Evolutionary conservation across 1,140 invertebrate species (phyloP).

Genomic region (Amyelois transitella): DNA sequence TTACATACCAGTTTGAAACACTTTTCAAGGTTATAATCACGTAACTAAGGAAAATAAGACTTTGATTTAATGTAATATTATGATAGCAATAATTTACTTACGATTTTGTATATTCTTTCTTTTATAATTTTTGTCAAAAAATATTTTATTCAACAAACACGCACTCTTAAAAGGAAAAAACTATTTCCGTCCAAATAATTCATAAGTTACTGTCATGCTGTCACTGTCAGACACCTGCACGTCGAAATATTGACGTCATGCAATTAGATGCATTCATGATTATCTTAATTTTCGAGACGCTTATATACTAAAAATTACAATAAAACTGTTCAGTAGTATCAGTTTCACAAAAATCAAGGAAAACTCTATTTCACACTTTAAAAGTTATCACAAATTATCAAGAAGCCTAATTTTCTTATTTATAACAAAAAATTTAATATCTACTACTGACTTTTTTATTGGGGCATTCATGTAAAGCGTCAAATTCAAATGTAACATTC

Average conservation of each 20-base stretch:
- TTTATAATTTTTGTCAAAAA: not conserved
- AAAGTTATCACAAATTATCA: too few relatives aligned
- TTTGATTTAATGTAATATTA: not conserved
- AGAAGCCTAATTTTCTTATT: too few relatives aligned
- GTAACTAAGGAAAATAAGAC: conserved; percentile 1
- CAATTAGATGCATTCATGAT: too few relatives aligned
- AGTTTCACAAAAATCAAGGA: too few relatives aligned
- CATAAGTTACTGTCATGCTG: conserved; percentile 26
- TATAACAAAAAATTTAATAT: too few relatives aligned
- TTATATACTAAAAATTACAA: too few relatives aligned
- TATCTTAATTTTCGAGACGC: too few relatives aligned
- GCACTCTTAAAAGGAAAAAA: not conserved
- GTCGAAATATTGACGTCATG: too few relatives aligned
- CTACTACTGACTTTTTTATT: not conserved
- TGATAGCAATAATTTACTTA: not conserved
- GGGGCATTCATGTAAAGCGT: not conserved
- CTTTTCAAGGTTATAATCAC: conserved; percentile 10
- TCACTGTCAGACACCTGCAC: not conserved
- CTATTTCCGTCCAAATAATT: not conserved
- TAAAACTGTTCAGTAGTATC: too few relatives aligned
- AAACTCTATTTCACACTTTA: too few relatives aligned
- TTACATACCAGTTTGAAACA: not conserved
- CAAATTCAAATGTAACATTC: not conserved
- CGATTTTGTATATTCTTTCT: not conserved
- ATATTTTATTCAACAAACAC: not conserved